These are phyloP conservation scores for Eublepharis macularius DNA, from an alignment of 2,113 vertebrate genomes.

Conservation along the genomic window DNA sequence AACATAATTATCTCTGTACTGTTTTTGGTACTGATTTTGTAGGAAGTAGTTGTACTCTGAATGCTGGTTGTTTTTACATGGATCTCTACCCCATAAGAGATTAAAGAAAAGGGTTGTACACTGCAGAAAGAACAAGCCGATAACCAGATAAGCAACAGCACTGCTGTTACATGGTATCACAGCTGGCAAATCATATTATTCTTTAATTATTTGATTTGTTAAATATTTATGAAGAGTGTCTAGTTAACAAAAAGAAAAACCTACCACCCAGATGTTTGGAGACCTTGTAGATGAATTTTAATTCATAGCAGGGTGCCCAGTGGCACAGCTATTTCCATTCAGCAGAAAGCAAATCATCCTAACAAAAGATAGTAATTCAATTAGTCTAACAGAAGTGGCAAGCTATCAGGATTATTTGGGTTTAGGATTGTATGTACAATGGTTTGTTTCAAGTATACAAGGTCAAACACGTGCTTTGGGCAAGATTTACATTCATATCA, in stretches of 20 bases:
- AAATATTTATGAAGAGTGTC: slow-evolving; percentile 39
- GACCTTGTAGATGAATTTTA: slow-evolving; percentile 12
- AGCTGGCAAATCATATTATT: slow-evolving; percentile 15
- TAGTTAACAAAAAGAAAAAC: slow-evolving; percentile 10
- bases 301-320: neutral
- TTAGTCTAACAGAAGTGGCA: neutral
- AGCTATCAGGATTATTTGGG: neutral
- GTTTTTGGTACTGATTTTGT: neutral
- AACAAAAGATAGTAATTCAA: neutral
- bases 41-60: neutral
- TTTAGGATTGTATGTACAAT: slow-evolving; percentile 3
- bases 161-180: neutral
- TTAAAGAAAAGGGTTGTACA: neutral
- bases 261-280: neutral
- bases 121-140: neutral
- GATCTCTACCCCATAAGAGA: neutral
- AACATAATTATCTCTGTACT: neutral
- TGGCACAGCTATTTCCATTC: slow-evolving; percentile 14
- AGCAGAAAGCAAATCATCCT: neutral
- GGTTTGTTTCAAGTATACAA: neutral
- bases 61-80: accelerated
- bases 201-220: slow-evolving; percentile 35
- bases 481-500: neutral
- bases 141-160: slow-evolving; percentile 15
- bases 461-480: neutral